These are phyloP conservation scores for Oppia nitens DNA, from an alignment of 1,140 invertebrate species.

Conservation along the genomic window DNA sequence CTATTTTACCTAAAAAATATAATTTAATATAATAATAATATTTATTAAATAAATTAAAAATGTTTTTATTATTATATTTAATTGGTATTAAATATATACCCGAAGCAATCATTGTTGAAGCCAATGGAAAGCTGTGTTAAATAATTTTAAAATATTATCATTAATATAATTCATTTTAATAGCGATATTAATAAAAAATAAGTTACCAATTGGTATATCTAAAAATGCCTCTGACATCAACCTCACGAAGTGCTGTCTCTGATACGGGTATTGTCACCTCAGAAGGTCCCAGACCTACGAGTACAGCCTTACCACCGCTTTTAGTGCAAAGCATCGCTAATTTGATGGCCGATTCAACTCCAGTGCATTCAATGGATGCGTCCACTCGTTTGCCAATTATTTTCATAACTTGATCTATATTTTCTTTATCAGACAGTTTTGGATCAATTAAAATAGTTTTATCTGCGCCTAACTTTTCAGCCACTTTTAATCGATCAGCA, in stretches of 20 bases:
- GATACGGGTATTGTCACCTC: conserved; percentile 64
- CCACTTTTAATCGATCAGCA: conserved; percentile 30
- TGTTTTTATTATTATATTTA: too few relatives aligned
- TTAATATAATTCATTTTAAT: too few relatives aligned
- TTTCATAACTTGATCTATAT: conserved; percentile 41
- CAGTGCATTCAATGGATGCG: conserved; percentile 69
- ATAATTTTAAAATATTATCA: too few relatives aligned
- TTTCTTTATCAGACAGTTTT: conserved; percentile 32
- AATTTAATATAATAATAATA: conserved; percentile 26
- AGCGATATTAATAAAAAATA: background rate
- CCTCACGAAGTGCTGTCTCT: conserved; percentile 57
- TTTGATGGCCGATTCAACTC: conserved; percentile 56
- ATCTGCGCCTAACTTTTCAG: conserved; percentile 65
- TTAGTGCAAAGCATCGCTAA: conserved; percentile 38
- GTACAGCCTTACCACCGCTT: conserved; percentile 52
- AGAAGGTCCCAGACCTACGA: conserved; percentile 66
- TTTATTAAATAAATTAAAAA: background rate
- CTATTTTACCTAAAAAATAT: conserved; percentile 52
- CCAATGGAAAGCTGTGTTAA: conserved; percentile 76
- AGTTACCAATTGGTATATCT: conserved; percentile 72
- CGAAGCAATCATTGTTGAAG: conserved; percentile 44
- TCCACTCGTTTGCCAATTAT: conserved; percentile 50
- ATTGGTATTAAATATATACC: too few relatives aligned
- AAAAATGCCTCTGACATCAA: conserved; percentile 79
- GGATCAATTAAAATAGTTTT: conserved; percentile 42